A percentile compares a stretch with the other conserved stretches of the same genome.
phyloP scores from a whole-genome alignment of 2,797 vertebrate species.

The Monodelphis domestica region DNA sequence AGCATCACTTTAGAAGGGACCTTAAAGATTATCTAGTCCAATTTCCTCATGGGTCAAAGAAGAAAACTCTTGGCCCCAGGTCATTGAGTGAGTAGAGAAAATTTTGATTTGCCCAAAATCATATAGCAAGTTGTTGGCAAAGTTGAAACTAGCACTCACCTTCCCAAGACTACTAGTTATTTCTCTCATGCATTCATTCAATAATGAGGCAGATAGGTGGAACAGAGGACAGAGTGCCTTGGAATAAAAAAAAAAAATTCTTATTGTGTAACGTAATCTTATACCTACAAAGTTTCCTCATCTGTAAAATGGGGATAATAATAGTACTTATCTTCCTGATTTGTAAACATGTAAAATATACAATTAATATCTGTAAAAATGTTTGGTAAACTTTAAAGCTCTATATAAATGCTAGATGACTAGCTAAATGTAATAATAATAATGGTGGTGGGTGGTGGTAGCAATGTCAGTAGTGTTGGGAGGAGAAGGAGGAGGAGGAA shows the following conservation, averaged over 20 bases:
- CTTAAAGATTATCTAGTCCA: background rate
- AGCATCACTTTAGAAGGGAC: too few relatives aligned
- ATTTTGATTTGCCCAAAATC: background rate
- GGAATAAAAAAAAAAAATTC: background rate
- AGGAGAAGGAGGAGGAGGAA: too few relatives aligned
- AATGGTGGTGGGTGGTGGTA: too few relatives aligned
- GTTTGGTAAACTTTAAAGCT: background rate
- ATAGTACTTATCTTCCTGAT: too few relatives aligned
- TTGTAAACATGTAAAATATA: too few relatives aligned
- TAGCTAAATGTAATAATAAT: background rate
- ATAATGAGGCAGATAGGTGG: background rate
- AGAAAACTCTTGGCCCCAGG: background rate
- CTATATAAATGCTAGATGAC: background rate
- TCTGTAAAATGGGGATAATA: too few relatives aligned
- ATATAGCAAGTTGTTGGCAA: background rate
- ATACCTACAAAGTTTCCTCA: too few relatives aligned
- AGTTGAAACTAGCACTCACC: rapidly evolving
- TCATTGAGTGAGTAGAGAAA: too few relatives aligned
- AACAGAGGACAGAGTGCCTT: background rate
- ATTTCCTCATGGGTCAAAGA: background rate
- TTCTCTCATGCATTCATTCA: background rate
- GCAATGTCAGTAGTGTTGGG: too few relatives aligned
- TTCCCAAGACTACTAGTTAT: background rate
- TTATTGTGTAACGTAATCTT: too few relatives aligned
- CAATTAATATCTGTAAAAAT: too few relatives aligned